phyloP scores from a whole-genome alignment of 2,797 vertebrate species.

The Pipistrellus nathusii region DNA sequence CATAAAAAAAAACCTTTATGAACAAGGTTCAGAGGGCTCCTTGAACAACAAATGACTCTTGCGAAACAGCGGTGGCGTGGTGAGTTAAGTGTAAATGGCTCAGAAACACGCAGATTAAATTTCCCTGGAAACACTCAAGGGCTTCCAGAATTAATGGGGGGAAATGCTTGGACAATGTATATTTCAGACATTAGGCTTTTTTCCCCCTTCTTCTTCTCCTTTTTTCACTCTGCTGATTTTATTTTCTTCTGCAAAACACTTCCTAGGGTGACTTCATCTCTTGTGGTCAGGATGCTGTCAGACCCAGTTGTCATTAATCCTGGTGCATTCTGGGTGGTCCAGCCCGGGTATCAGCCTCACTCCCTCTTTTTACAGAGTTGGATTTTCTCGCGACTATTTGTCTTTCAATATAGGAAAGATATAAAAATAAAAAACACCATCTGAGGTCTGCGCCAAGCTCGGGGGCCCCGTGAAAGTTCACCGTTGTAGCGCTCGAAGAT shows the following conservation, averaged over 20 bases:
- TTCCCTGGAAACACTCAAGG: conserved; percentile 73
- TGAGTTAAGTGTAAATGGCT: conserved; percentile 77
- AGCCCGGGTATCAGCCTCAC: background rate
- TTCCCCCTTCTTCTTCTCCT: background rate
- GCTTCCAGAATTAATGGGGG: conserved; percentile 68
- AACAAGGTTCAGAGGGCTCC: conserved; percentile 39
- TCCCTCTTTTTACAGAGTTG: background rate
- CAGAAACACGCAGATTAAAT: conserved; percentile 79
- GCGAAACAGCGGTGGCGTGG: conserved; percentile 47
- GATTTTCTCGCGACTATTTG: conserved; percentile 53
- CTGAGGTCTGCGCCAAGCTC: conserved; percentile 32
- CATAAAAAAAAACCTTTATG: conserved; percentile 68
- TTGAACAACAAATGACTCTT: conserved; percentile 55
- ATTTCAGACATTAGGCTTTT: conserved; percentile 45
- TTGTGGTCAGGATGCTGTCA: conserved; percentile 74
- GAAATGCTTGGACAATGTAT: conserved; percentile 40
- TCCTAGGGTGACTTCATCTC: conserved; percentile 76
- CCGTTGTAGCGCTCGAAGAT: background rate
- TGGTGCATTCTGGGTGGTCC: conserved; percentile 70
- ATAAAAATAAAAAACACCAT: conserved; percentile 66
- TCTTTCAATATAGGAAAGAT: conserved; percentile 57
- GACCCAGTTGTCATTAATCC: conserved; percentile 64
- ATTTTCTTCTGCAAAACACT: conserved; percentile 70
- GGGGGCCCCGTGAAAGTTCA: conserved; percentile 52
- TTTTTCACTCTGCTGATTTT: conserved; percentile 66